phyloP scores from a whole-genome alignment of 2,113 vertebrate species.

The Trochalopteron elliotii region DNA sequence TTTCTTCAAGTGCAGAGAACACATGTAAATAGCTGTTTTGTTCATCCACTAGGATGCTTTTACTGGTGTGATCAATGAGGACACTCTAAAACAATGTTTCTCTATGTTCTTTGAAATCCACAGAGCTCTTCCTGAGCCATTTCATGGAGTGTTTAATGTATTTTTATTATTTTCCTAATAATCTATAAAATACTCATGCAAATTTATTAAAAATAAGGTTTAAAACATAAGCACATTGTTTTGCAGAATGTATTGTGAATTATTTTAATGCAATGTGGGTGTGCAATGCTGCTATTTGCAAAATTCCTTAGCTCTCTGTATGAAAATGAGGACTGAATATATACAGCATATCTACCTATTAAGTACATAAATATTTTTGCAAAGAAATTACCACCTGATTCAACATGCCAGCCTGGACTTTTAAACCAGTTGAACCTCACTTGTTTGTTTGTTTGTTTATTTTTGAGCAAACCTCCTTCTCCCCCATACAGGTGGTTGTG shows the following conservation, averaged over 20 bases:
- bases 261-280: background rate
- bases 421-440: background rate
- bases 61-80: background rate
- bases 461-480: background rate
- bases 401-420: background rate
- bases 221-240: background rate
- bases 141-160: background rate
- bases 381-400: background rate
- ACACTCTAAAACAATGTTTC: background rate
- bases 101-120: background rate
- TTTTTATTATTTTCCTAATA: background rate
- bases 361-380: background rate
- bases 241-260: background rate
- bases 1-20: background rate
- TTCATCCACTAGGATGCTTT: background rate
- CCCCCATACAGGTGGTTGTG: background rate
- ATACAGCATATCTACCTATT: background rate
- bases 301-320: background rate
- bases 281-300: background rate
- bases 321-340: background rate
- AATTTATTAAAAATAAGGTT: background rate
- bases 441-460: background rate
- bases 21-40: background rate
- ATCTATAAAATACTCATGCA: background rate
- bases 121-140: background rate